Conservation (phyloP, 2,797 vertebrate species). For the Fistularia tabacaria region DNA sequence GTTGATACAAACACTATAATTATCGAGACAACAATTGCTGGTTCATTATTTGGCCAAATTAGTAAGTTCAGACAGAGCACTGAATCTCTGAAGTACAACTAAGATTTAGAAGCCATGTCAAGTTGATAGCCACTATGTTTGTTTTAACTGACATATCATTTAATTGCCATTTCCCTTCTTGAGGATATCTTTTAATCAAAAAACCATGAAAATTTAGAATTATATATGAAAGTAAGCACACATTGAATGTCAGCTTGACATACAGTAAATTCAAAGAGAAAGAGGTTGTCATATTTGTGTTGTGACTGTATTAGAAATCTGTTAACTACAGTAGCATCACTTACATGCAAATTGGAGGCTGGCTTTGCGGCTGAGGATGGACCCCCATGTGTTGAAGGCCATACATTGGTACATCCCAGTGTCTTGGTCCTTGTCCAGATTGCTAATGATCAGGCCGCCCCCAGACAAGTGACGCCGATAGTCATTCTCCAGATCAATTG, state of each 20-base stretch:
- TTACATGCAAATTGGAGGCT: constrained; percentile 86
- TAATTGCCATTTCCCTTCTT: constrained; percentile 61
- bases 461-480: constrained; percentile 79
- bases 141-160: constrained; percentile 69
- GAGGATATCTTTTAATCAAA: constrained; percentile 51
- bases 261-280: constrained; percentile 7
- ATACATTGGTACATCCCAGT: constrained; percentile 81
- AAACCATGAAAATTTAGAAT: constrained; percentile 56
- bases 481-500: constrained; percentile 79
- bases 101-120: constrained; percentile 73
- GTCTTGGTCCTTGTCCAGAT: constrained; percentile 81
- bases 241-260: constrained; percentile 19
- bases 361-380: constrained; percentile 79
- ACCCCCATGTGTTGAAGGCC: constrained; percentile 76
- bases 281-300: constrained; percentile 17
- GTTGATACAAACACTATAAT: constrained; percentile 16
- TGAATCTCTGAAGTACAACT: constrained; percentile 58
- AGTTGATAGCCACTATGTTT: constrained; percentile 64
- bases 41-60: constrained; percentile 47
- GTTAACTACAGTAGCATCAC: constrained; percentile 49
- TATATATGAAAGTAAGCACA: constrained; percentile 29
- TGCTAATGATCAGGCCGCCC: constrained; percentile 81
- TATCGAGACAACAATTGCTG: constrained; percentile 33
- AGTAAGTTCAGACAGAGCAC: constrained; percentile 52
- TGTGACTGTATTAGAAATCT: constrained; percentile 7